Evolutionary conservation across 2,797 vertebrate species (phyloP).

Genomic region (Argyrosomus regius): DNA sequence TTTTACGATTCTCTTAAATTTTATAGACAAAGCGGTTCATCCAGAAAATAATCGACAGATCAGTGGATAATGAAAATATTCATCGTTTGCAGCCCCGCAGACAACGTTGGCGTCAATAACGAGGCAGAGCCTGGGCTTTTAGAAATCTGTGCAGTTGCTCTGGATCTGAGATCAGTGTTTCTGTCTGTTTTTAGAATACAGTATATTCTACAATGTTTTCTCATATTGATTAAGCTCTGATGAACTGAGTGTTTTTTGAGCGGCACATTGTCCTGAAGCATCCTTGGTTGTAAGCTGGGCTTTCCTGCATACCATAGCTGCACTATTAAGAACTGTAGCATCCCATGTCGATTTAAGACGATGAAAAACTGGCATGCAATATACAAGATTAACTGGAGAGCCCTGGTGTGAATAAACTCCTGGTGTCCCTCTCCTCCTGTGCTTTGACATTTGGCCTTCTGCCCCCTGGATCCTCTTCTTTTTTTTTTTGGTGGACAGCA

Average conservation of each 20-base stretch:
- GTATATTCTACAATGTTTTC: not conserved
- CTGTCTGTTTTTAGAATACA: not conserved
- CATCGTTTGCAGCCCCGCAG: not conserved
- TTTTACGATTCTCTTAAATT: not conserved
- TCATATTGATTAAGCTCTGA: not conserved
- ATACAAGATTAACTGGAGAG: not conserved
- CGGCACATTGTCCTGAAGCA: not conserved
- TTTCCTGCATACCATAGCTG: not conserved
- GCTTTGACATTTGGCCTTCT: constrained; percentile 17
- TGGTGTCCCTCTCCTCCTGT: not conserved
- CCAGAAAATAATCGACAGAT: not conserved
- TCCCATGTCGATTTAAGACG: not conserved
- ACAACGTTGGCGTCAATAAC: not conserved
- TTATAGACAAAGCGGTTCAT: not conserved
- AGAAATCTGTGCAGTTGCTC: not conserved
- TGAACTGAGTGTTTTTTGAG: not conserved
- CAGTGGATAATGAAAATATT: not conserved
- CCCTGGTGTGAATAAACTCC: not conserved
- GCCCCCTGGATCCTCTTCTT: not conserved
- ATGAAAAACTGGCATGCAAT: not conserved
- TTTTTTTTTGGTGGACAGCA: constrained; percentile 21
- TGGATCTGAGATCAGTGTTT: not conserved
- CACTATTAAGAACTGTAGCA: not conserved
- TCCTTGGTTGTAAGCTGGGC: not conserved
- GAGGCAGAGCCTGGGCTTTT: not conserved